phyloP scores from a whole-genome alignment of 2,797 vertebrate genomes.

The Hoplostethus atlanticus region DNA sequence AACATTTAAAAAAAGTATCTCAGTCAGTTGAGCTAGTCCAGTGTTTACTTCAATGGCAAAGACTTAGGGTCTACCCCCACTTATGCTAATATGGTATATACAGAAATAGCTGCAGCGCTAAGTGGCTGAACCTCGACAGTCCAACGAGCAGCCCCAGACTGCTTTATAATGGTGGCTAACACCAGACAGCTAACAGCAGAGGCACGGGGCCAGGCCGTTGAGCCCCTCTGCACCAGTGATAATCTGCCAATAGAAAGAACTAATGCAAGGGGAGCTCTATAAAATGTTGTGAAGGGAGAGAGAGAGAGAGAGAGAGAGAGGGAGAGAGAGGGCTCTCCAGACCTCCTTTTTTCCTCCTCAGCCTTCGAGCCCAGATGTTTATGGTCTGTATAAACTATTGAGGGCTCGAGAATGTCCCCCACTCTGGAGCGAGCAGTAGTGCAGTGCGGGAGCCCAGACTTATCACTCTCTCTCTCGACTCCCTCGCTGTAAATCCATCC shows the following conservation, averaged over 20 bases:
- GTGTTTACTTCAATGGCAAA: conserved; percentile 56
- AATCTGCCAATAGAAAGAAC: conserved; percentile 85
- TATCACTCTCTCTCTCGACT: conserved; percentile 74
- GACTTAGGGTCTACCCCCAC: conserved; percentile 55
- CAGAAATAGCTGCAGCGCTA: conserved; percentile 50
- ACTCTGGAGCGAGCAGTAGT: conserved; percentile 69
- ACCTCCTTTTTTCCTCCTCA: conserved; percentile 82
- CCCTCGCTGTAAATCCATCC: conserved; percentile 80
- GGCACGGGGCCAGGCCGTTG: conserved; percentile 69
- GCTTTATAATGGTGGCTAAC: conserved; percentile 68
- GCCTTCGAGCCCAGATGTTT: conserved; percentile 85
- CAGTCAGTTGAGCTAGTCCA: conserved; percentile 52
- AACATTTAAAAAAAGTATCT: conserved; percentile 24
- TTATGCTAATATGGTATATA: conserved; percentile 61
- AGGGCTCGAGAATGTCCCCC: conserved; percentile 83
- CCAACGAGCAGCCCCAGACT: conserved; percentile 59
- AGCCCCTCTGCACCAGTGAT: conserved; percentile 78
- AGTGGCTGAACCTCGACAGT: conserved; percentile 60
- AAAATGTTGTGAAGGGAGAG: conserved; percentile 78
- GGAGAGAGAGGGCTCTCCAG: conserved; percentile 63
- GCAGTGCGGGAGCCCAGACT: conserved; percentile 77
- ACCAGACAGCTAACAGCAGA: conserved; percentile 72
- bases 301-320: conserved; percentile 38
- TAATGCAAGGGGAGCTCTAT: conserved; percentile 79
- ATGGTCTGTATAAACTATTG: conserved; percentile 87